Evolutionary conservation across 2,888 invertebrate genomes (phyloP), one percentile per base, ranked within the genome.

Genomic region (Labia minor): DNA sequence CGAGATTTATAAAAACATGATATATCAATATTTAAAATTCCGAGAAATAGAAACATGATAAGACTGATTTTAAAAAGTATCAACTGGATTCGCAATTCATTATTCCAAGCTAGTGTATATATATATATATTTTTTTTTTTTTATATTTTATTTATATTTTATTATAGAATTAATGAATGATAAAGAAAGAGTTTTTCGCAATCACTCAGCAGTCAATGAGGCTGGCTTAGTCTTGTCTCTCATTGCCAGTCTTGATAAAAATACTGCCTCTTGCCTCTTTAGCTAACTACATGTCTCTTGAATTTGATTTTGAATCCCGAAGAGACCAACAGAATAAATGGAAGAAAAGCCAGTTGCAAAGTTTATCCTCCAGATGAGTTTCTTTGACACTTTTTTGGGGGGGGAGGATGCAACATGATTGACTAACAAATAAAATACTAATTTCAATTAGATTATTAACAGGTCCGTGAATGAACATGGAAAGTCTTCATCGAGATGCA

Each of bases 1-100:
- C 49, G 49, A 49, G 49, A 49, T n/a, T 49, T 49, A n/a, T n/a
- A 49, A 49, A 49, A 49, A 49, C 49, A 49, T 49, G 49, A 49
- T 49, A 49, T 49, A 49, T 49, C 49, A 14, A 49, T 49, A 49
- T 49, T 49, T 49, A 49, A 49, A 49, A 49, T 49, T 49, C 49
- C 49, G 49, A 49, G 49, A 49, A 49, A 49, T 49, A 49, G 49
- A 49, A 49, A 49, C 49, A 49, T 49, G 49, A 49, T 49, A 26
- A 26, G 26, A 26, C 26, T 26, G 26, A 26, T 49, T 49, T 49
- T 49, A 49, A 49, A 49, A 49, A 49, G 49, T 16, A 4, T 49
- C 49, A 16, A 49, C 49, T 49, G 49, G 49, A 49, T 49, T 49
- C 16, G 14, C 26, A 26, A 26, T 26, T 26, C 14, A 33, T 33